A percentile compares a stretch with the other conserved stretches of the same genome.
phyloP scores from a whole-genome alignment of 2,113 vertebrate genomes.

The Xyrauchen texanus region DNA sequence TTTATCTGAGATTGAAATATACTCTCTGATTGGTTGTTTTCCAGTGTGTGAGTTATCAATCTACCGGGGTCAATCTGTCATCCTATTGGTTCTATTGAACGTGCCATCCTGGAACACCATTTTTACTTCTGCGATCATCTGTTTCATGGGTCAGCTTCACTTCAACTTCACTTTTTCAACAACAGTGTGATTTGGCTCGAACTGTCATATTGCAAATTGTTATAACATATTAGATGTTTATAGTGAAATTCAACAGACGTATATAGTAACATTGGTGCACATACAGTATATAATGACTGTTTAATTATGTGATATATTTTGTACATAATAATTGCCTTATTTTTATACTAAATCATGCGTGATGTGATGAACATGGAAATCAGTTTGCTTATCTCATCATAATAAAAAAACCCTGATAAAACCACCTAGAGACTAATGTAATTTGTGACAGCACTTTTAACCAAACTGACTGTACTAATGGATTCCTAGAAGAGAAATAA shows the following conservation, averaged over 20 bases:
- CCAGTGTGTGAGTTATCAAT: not conserved
- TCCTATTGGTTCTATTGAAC: not conserved
- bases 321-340: not conserved
- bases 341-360: not conserved
- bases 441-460: not conserved
- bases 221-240: not conserved
- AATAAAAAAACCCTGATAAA: conserved; percentile 20
- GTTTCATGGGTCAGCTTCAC: not conserved
- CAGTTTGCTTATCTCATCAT: conserved; percentile 11
- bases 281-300: not conserved
- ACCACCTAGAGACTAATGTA: not conserved
- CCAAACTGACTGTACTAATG: not conserved
- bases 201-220: not conserved
- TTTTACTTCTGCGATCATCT: not conserved
- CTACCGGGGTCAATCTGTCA: not conserved
- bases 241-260: not conserved
- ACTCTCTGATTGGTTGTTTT: not conserved
- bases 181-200: not conserved
- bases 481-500: not conserved
- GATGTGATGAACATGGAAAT: conserved; percentile 3
- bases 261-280: not conserved
- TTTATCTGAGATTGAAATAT: not conserved
- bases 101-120: not conserved
- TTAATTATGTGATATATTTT: not conserved
- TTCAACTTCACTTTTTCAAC: not conserved